Conservation (phyloP, 2,888 invertebrate genomes). For the Entomobrya multifasciata region DNA sequence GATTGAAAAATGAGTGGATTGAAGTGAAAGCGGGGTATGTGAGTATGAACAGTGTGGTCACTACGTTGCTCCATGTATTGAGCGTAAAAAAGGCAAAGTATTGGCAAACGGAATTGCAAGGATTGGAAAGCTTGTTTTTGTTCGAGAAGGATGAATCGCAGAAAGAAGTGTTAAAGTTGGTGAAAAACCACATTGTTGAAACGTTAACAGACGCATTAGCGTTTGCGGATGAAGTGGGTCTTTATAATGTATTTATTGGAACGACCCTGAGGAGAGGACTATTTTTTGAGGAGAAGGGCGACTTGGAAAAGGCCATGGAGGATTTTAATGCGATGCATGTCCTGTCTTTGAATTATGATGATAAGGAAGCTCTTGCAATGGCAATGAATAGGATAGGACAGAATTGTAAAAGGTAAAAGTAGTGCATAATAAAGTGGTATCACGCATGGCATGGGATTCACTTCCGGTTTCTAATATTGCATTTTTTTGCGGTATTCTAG, state of each 20-base stretch:
- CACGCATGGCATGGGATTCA: not conserved
- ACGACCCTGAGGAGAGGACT: slow-evolving; percentile 32
- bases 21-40: slow-evolving; percentile 9
- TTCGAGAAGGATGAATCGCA: no score
- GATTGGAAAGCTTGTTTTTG: not conserved
- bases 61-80: slow-evolving; percentile 22
- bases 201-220: slow-evolving; percentile 21
- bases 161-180: no score
- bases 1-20: slow-evolving; percentile 26
- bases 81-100: slow-evolving; percentile 33
- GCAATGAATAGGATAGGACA: slow-evolving; percentile 32
- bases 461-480: not conserved
- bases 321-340: slow-evolving; percentile 43
- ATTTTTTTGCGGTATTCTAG: not conserved
- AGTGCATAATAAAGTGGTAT: not conserved
- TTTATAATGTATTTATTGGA: not conserved
- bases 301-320: slow-evolving; percentile 33
- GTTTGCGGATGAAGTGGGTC: slow-evolving; percentile 32
- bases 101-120: slow-evolving; percentile 25
- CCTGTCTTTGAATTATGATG: slow-evolving; percentile 10
- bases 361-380: slow-evolving; percentile 17
- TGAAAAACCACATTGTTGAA: slow-evolving; percentile 2
- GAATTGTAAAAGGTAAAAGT: not conserved
- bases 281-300: slow-evolving; percentile 37
- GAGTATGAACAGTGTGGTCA: slow-evolving; percentile 4